Base-by-base conservation (phyloP, 1,140 invertebrate genomes). In the Penaeus chinensis region DNA sequence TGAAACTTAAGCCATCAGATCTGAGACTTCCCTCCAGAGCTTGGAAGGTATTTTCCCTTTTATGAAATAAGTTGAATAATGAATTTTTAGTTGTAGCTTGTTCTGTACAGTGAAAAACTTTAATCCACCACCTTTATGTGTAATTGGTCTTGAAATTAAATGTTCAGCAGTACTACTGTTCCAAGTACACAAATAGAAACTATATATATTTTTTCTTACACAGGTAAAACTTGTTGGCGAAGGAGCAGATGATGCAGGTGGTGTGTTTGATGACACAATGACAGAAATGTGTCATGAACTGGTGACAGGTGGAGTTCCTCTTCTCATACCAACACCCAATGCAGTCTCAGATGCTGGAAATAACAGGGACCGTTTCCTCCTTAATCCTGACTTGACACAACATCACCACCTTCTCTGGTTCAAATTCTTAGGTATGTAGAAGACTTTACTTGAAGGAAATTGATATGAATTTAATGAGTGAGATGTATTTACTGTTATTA, bases 221-320 rank as follows among this genome's bases (percentile, higher is more conserved):
- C 79, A 92, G 92, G 93, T 94, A 27, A 94, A 94, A 91, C 91
- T 94, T 18, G 91, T 95, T 19, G 95, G 95, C 0, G 95, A 95
- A 91, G 95, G 95, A 7, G 95, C 95, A 10, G 95, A 95, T 91
- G 95, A 95, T 93, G 95, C 95, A 27, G 93, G 94, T 0, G 95
- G 95, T 27, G 95, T 95, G 20, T 95, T 95, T 93, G 95, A 95
- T 91, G 95, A 95, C 91, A 95, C 94, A 3, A 95, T 95, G 60
- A 95, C 95, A 7, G 94, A 95, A 91, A 95, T 95, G 94, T 95
- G 95, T 90, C 92, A 93, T 89, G 94, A 94, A 92, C 92, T 94
- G 19, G 92, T 92, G 24, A 92, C 91, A 24, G 93, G 93, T 8
- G 91, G 91, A 8, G 93, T 94, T 1, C 93, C 93, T 42, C 91